Evolutionary conservation across 2,113 vertebrate species (phyloP).

Genomic region (Ptilorrhoa leucosticta): DNA sequence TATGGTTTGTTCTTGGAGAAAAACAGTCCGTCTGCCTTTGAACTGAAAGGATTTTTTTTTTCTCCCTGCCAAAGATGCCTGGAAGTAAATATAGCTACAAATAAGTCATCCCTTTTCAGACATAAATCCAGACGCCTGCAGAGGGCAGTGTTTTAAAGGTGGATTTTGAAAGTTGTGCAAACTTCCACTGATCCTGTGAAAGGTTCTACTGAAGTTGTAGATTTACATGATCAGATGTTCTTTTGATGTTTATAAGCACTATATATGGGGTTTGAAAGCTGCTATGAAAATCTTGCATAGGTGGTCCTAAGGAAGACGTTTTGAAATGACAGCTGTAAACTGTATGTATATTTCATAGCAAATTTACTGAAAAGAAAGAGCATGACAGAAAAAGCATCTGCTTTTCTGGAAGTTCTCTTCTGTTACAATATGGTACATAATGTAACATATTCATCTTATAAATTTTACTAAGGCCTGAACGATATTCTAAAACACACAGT

Average conservation of each 20-base stretch:
- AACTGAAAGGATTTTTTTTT: not conserved
- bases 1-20: not conserved
- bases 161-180: not conserved
- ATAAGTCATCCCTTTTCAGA: not conserved
- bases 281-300: not conserved
- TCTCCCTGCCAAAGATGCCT: not conserved
- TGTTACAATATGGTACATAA: not conserved
- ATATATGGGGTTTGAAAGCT: not conserved
- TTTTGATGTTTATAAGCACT: not conserved
- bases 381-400: not conserved
- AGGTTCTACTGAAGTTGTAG: rapidly evolving
- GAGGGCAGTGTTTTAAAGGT: not conserved
- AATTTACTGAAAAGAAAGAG: not conserved
- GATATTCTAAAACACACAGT: not conserved
- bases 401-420: not conserved
- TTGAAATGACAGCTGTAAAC: not conserved
- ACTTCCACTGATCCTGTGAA: rapidly evolving
- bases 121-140: not conserved
- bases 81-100: not conserved
- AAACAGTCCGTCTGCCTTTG: not conserved
- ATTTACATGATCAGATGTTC: rapidly evolving
- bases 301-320: not conserved
- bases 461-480: not conserved
- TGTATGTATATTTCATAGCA: not conserved
- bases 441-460: not conserved